These are phyloP conservation scores for Riparia riparia DNA, from an alignment of 2,113 vertebrate species.

Conservation along the genomic window DNA sequence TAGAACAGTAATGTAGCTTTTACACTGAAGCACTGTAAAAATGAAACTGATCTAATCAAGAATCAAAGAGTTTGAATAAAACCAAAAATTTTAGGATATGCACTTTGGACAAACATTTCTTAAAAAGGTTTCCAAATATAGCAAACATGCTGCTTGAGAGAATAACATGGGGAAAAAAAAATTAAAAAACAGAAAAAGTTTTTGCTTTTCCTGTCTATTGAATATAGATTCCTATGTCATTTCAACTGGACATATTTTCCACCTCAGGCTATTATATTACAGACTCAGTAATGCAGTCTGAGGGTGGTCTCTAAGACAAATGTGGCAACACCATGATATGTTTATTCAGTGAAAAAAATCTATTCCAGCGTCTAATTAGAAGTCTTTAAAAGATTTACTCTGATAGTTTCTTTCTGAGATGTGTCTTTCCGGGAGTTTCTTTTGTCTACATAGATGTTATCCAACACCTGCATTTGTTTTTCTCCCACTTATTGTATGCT, in stretches of 20 bases:
- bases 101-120: not conserved
- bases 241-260: conserved; percentile 46
- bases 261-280: conserved; percentile 55
- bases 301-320: conserved; percentile 77
- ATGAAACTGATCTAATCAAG: not conserved
- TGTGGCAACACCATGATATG: conserved; percentile 61
- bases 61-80: not conserved
- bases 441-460: conserved; percentile 69
- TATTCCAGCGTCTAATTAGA: conserved; percentile 74
- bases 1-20: not conserved
- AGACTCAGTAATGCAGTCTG: conserved; percentile 41
- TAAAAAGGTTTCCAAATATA: not conserved
- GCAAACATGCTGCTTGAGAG: not conserved
- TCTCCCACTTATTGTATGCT: conserved; percentile 40
- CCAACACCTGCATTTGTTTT: conserved; percentile 55
- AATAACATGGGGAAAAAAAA: not conserved
- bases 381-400: conserved; percentile 69
- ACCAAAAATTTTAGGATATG: not conserved
- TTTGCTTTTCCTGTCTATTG: conserved; percentile 1
- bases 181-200: not conserved
- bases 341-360: conserved; percentile 76
- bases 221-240: not conserved
- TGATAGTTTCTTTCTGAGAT: conserved; percentile 48
- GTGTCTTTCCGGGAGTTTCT: conserved; percentile 5
- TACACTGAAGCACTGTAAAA: not conserved